Conservation (phyloP, 1,140 invertebrate genomes). For the Drosophila rufa region DNA sequence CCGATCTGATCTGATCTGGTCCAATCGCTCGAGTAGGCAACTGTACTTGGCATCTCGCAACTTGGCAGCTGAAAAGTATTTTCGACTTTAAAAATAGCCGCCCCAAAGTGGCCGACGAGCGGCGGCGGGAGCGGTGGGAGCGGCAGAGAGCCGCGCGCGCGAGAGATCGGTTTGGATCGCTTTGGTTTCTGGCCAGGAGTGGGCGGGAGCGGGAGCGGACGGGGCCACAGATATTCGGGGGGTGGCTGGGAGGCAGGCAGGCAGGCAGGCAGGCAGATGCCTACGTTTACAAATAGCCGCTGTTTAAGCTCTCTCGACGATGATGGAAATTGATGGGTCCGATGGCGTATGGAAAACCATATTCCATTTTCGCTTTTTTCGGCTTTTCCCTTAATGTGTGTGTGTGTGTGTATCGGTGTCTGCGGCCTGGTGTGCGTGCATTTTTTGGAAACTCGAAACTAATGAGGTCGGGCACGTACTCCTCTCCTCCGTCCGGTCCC, state of each 20-base stretch:
- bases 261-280: no score
- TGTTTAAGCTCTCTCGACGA: conserved; percentile 59
- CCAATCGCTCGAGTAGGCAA: conserved; percentile 52
- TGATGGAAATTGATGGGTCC: conserved; percentile 56
- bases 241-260: no score
- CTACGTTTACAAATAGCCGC: conserved; percentile 51
- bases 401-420: neutral
- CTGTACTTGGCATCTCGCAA: conserved; percentile 72
- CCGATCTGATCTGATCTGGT: conserved; percentile 29
- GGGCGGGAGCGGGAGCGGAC: conserved; percentile 1
- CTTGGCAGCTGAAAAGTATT: conserved; percentile 71
- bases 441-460: conserved; percentile 71
- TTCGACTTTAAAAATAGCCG: conserved; percentile 80
- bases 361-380: conserved; percentile 35
- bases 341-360: conserved; percentile 24
- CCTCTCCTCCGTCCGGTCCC: conserved; percentile 8
- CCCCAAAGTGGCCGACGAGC: conserved; percentile 38
- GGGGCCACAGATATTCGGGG: conserved; percentile 15
- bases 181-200: conserved; percentile 32
- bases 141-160: conserved; percentile 14
- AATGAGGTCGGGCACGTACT: conserved; percentile 69
- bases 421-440: conserved; percentile 20
- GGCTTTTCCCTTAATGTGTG: conserved; percentile 12
- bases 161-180: conserved; percentile 53
- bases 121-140: conserved; percentile 7